phyloP scores from a whole-genome alignment of 1,140 invertebrate genomes.

The Himalopsyche phryganea region DNA sequence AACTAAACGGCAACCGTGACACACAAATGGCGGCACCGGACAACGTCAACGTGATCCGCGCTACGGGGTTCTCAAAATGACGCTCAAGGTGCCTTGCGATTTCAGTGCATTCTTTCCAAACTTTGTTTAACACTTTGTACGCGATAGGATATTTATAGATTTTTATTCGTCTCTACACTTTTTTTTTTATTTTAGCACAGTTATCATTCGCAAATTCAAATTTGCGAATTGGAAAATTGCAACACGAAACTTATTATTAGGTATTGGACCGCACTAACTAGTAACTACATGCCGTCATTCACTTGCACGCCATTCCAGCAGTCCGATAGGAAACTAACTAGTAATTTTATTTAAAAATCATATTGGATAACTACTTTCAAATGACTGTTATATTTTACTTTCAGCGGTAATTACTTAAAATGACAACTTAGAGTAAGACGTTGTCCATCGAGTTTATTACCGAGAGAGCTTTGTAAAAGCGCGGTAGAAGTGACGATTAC shows the following conservation, averaged over 20 bases:
- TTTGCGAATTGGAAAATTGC: not conserved
- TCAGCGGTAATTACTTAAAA: too few species aligned
- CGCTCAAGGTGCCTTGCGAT: constrained; percentile 64
- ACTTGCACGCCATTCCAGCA: constrained; percentile 13
- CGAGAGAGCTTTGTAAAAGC: constrained; percentile 9
- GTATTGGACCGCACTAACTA: constrained; percentile 5
- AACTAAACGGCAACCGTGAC: constrained; percentile 68
- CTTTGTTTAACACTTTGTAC: constrained; percentile 23
- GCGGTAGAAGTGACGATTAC: constrained; percentile 23
- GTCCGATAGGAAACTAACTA: constrained; percentile 24
- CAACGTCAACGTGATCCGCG: constrained; percentile 74
- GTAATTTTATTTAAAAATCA: constrained; percentile 5
- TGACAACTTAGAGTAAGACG: too few species aligned
- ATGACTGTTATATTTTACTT: too few species aligned
- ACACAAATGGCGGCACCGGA: constrained; percentile 55
- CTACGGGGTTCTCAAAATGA: constrained; percentile 72
- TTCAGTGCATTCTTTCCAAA: constrained; percentile 46
- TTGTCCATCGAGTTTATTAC: too few species aligned
- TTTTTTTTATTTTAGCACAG: not conserved
- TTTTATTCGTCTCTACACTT: constrained; percentile 21
- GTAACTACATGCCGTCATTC: constrained; percentile 19
- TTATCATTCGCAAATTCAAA: not conserved
- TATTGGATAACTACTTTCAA: not conserved
- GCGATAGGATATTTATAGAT: constrained; percentile 21
- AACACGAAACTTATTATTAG: not conserved